A percentile compares a stretch with the other conserved stretches of the same genome.
Evolutionary conservation across 2,888 invertebrate genomes (phyloP).

Genomic region (Onchidella celtica): DNA sequence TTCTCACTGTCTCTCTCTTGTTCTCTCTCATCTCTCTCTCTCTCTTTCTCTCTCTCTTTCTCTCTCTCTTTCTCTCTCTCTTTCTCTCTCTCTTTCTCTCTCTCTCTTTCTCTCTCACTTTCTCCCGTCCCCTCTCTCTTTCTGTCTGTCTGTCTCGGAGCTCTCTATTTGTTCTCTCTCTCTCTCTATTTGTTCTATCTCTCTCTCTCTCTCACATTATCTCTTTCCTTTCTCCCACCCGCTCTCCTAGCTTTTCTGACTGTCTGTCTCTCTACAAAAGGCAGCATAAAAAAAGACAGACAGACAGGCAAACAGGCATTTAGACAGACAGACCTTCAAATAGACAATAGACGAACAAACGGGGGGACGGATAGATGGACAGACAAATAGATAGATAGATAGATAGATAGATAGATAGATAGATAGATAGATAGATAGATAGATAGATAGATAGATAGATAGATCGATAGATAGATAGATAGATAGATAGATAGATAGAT

Average conservation of each 20-base stretch:
- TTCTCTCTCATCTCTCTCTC: background rate
- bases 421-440: background rate
- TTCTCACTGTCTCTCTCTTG: background rate
- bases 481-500: too few species aligned
- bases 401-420: background rate
- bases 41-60: background rate
- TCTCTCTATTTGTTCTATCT: background rate
- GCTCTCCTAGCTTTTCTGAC: background rate
- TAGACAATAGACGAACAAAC: background rate
- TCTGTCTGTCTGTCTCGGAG: background rate
- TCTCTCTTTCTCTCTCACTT: background rate
- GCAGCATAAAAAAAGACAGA: too few species aligned
- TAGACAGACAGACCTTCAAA: too few species aligned
- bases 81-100: background rate
- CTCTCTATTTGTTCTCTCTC: background rate
- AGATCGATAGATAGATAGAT: too few species aligned
- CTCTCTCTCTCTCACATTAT: background rate
- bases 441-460: background rate
- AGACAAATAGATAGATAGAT: background rate
- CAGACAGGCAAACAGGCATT: too few species aligned
- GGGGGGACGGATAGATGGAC: background rate
- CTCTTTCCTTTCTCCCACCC: background rate
- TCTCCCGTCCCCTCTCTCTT: background rate
- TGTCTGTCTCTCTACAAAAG: too few species aligned
- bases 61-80: background rate